These are phyloP conservation scores for Arion vulgaris DNA, from an alignment of 1,140 invertebrate genomes.

Conservation along the genomic window DNA sequence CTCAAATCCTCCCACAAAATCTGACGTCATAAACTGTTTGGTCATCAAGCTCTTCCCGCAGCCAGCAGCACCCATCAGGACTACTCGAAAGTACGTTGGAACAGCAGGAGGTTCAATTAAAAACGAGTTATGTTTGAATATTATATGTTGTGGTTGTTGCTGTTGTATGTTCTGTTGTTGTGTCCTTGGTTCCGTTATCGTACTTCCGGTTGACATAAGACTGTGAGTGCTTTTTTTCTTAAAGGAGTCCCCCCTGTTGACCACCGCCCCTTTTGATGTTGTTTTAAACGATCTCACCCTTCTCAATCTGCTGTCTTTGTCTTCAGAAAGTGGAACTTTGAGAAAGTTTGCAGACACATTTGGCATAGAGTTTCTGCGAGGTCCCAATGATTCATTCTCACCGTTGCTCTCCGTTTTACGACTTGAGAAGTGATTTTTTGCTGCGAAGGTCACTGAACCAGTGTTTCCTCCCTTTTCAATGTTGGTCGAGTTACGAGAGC, in stretches of 20 bases:
- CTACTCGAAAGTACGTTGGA: constrained; percentile 80
- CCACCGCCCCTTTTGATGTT: constrained; percentile 90
- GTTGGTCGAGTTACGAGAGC: no score
- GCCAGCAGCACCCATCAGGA: constrained; percentile 87
- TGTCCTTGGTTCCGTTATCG: constrained; percentile 39
- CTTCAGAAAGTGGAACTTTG: constrained; percentile 33
- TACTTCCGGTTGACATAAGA: constrained; percentile 81
- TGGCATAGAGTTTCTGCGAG: constrained; percentile 54
- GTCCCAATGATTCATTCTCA: not conserved
- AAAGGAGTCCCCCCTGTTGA: constrained; percentile 93
- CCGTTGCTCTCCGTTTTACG: not conserved
- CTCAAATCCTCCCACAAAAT: constrained; percentile 77
- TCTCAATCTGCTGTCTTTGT: constrained; percentile 77
- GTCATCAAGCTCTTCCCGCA: constrained; percentile 90
- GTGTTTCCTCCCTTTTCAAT: not conserved
- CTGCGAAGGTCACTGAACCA: not conserved
- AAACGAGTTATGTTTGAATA: no score
- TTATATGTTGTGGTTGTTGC: not conserved
- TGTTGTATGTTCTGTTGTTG: constrained; percentile 28
- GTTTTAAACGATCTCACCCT: constrained; percentile 89
- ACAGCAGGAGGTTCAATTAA: not conserved
- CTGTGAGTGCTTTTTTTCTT: constrained; percentile 77
- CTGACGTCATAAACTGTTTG: constrained; percentile 93
- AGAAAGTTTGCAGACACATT: constrained; percentile 43
- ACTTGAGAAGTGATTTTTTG: not conserved